These are phyloP conservation scores for Idris sp. DNA, from an alignment of 1,140 invertebrate genomes.

Conservation along the genomic window DNA sequence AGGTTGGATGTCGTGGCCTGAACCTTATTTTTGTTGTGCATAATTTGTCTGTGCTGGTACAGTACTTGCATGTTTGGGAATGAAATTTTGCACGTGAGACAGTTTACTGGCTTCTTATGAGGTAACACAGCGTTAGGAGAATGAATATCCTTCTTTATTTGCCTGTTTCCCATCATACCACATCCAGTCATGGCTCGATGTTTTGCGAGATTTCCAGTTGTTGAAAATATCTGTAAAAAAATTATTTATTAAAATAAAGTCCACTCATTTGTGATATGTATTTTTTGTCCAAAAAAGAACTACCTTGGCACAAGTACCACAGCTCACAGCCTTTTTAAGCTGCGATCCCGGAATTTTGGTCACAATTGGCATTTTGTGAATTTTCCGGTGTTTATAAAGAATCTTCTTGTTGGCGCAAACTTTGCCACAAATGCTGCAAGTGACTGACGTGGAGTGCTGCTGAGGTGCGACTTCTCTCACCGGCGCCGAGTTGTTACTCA, in stretches of 20 bases:
- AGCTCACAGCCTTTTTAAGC: slow-evolving; percentile 73
- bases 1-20: slow-evolving; percentile 66
- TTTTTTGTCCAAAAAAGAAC: no score
- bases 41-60: slow-evolving; percentile 71
- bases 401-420: slow-evolving; percentile 77
- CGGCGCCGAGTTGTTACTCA: slow-evolving; percentile 50
- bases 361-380: slow-evolving; percentile 66
- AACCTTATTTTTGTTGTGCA: slow-evolving; percentile 65
- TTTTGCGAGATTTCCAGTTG: slow-evolving; percentile 75
- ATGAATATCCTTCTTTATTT: slow-evolving; percentile 28
- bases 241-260: no score
- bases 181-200: slow-evolving; percentile 73
- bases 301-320: slow-evolving; percentile 76
- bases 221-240: slow-evolving; percentile 73
- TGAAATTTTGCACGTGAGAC: slow-evolving; percentile 69
- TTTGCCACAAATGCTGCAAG: slow-evolving; percentile 81
- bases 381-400: slow-evolving; percentile 79
- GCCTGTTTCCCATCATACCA: slow-evolving; percentile 10
- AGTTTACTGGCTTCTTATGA: slow-evolving; percentile 69
- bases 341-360: slow-evolving; percentile 63
- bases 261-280: no score
- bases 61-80: slow-evolving; percentile 72
- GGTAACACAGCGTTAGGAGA: not conserved
- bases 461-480: not conserved
- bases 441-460: slow-evolving; percentile 68